phyloP scores from a whole-genome alignment of 1,140 invertebrate genomes.

The Pogonomyrmex californicus region DNA sequence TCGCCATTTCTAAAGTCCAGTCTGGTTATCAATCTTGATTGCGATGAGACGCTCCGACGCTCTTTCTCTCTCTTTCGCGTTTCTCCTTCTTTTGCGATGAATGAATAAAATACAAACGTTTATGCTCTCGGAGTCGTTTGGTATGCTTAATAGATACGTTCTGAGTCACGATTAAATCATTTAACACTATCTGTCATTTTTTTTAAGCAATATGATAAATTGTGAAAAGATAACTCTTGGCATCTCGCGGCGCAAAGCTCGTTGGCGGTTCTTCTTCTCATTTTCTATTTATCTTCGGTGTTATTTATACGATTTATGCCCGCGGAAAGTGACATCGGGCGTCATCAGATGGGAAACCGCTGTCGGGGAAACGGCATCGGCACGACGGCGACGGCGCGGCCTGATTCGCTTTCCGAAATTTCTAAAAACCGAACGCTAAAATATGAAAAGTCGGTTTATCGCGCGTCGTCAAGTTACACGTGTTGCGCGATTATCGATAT shows the following conservation, averaged over 20 bases:
- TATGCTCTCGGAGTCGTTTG: slow-evolving; percentile 3
- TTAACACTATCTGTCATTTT: slow-evolving; percentile 46
- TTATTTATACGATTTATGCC: slow-evolving; percentile 24
- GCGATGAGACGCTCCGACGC: not conserved
- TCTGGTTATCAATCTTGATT: not conserved
- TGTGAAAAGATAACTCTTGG: slow-evolving; percentile 40
- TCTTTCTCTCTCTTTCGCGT: no score
- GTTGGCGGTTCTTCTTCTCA: slow-evolving; percentile 17
- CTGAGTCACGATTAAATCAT: slow-evolving; percentile 58
- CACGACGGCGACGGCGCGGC: no score
- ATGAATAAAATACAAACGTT: slow-evolving; percentile 42
- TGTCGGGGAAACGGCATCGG: not conserved
- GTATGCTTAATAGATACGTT: slow-evolving; percentile 40
- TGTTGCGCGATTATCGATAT: slow-evolving; percentile 46
- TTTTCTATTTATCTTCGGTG: slow-evolving; percentile 39
- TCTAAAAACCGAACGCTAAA: not conserved
- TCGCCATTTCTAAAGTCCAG: not conserved
- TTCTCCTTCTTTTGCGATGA: not conserved
- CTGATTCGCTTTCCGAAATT: not conserved
- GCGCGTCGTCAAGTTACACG: slow-evolving; percentile 12
- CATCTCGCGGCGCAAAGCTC: slow-evolving; percentile 45
- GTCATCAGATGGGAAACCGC: not conserved
- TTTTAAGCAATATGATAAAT: slow-evolving; percentile 46
- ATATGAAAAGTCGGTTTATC: not conserved
- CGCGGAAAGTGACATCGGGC: slow-evolving; percentile 5